phyloP scores from a whole-genome alignment of 2,113 vertebrate genomes.

The Myiagra hebetior region DNA sequence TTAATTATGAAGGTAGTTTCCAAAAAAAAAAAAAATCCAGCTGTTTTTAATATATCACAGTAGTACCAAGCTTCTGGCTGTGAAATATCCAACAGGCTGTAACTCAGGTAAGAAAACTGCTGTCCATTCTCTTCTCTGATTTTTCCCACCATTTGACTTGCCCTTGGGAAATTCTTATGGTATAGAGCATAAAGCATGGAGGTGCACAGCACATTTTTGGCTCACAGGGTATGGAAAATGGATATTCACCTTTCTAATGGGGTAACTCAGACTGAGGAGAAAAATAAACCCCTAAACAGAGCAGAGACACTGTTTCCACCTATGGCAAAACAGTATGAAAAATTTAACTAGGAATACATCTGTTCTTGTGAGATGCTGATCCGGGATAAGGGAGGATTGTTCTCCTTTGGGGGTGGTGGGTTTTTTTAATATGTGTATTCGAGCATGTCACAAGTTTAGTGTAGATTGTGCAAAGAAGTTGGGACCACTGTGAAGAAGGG shows the following conservation, averaged over 20 bases:
- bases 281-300: neutral
- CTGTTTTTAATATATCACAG: neutral
- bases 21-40: neutral
- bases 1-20: neutral
- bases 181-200: neutral
- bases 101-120: neutral
- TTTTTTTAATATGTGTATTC: neutral
- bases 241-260: neutral
- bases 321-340: neutral
- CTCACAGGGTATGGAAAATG: neutral
- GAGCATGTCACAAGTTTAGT: neutral
- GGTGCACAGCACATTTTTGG: neutral
- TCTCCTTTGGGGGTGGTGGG: neutral
- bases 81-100: neutral
- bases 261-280: neutral
- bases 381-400: neutral
- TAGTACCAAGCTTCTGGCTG: neutral
- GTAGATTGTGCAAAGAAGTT: neutral
- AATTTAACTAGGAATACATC: neutral
- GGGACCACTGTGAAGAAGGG: neutral
- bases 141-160: neutral
- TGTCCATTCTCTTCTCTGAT: neutral
- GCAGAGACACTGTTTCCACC: neutral
- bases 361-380: neutral
- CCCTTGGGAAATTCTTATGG: neutral